phyloP scores from a whole-genome alignment of 2,888 invertebrate species.

The Melipona bicolor region DNA sequence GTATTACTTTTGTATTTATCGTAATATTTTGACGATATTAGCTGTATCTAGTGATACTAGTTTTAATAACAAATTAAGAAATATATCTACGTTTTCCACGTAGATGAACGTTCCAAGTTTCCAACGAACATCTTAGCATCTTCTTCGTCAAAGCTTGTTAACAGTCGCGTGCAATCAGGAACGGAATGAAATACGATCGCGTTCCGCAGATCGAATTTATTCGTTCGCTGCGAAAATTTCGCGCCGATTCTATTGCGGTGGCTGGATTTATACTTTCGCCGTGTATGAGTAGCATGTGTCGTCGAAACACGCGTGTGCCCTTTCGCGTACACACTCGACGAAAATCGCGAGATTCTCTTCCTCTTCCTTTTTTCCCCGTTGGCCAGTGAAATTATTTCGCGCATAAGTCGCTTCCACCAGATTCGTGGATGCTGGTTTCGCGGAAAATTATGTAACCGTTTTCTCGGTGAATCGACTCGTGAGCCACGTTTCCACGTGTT shows the following conservation, averaged over 20 bases:
- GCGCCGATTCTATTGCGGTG: conserved; percentile 15
- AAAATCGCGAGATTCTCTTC: conserved; percentile 7
- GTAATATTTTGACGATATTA: too few relatives aligned
- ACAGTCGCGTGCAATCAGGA: not conserved
- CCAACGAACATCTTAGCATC: not conserved
- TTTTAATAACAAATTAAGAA: too few relatives aligned
- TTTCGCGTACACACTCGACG: not conserved
- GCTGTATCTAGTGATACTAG: too few relatives aligned
- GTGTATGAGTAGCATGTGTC: not conserved
- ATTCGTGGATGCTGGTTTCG: conserved; percentile 27
- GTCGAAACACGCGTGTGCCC: not conserved
- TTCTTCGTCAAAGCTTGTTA: not conserved
- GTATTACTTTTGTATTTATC: too few relatives aligned
- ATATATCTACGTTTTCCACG: too few relatives aligned
- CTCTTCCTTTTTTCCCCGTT: not conserved
- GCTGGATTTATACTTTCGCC: conserved; percentile 34
- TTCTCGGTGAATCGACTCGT: not conserved
- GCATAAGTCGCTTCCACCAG: conserved; percentile 26
- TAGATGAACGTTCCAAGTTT: not conserved
- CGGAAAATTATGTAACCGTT: conserved; percentile 21
- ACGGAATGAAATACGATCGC: not conserved
- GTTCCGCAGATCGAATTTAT: conserved; percentile 9
- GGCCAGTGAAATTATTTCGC: conserved; percentile 29
- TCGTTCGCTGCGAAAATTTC: not conserved
- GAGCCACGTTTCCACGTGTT: not conserved